Conservation (phyloP, 2,797 vertebrate species). For the Ataeniobius toweri region DNA sequence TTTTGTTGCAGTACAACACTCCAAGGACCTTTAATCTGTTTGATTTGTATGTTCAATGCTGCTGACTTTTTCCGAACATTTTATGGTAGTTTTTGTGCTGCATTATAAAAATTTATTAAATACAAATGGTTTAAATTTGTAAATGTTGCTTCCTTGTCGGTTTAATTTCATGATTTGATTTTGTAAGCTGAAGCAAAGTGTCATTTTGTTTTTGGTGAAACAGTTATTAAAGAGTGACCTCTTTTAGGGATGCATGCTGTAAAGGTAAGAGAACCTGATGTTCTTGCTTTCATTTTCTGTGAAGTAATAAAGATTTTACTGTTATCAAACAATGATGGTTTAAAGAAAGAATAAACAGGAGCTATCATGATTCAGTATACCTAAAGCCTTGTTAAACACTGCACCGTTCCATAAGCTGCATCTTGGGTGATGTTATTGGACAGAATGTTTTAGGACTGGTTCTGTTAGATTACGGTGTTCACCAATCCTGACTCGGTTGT, state of each 20-base stretch:
- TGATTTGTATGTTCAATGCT: slow-evolving; percentile 2
- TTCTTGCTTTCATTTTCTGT: neutral
- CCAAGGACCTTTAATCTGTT: neutral
- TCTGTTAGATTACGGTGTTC: neutral
- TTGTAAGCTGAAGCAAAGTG: neutral
- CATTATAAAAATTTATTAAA: neutral
- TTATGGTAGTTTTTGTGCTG: neutral
- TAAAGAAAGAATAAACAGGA: slow-evolving; percentile 11
- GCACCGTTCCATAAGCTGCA: slow-evolving; percentile 17
- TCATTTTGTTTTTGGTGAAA: slow-evolving; percentile 3
- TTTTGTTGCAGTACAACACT: slow-evolving; percentile 27
- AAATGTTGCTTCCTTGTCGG: neutral
- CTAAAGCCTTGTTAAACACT: slow-evolving; percentile 6
- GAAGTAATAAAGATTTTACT: neutral
- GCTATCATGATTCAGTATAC: neutral
- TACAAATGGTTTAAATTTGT: neutral
- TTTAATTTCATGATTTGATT: neutral
- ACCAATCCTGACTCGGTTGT: neutral
- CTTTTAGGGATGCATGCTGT: neutral
- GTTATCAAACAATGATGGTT: slow-evolving; percentile 16
- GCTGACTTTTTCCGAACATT: neutral
- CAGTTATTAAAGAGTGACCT: neutral
- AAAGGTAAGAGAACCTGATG: neutral
- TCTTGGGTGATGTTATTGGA: neutral
- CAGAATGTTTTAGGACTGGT: neutral